Base-by-base conservation (phyloP, 1,140 invertebrate genomes). In the Sipha flava region DNA sequence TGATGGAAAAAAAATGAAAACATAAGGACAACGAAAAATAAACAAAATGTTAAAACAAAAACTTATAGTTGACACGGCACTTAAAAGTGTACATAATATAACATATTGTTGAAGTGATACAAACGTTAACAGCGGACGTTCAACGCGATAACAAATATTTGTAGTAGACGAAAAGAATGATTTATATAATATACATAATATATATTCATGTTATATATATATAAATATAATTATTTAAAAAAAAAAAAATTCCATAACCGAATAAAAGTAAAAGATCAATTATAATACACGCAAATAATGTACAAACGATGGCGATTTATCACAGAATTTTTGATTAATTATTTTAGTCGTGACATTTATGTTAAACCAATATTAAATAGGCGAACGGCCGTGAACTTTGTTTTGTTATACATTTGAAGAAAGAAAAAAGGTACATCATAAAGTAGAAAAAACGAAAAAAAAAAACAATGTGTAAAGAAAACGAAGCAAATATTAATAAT, bases 281-380 rank as follows among this genome's bases (percentile, higher is more conserved):
- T 70, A 72, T 34, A 21, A 37, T 77, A 77, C 73, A 77, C 21
- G 34, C 26, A 77, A 77, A 77, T 77, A 52, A 73, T 77, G 34
- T 54, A 59, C 73, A 77, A 59, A n/a, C n/a, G 52, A 72, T 52
- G 40, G 47, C 49, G 9, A 59, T 57, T 77, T 77, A 77, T 77
- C 73, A 77, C 73, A 77, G 73, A 57, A 77, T 57, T 52, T 77
- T 77, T 77, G 73, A 77, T 77, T 77, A 77, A 77, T 77, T 77
- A 40, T 77, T 40, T 57, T 59, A 57, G 31, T 77, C 52, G 34
- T 77, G 73, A 77, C 52, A 59, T 59, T 77, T 37, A 52, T 37
- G 45, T 73, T 43, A 34, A 54, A 73, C 70, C 70, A 16, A 57
- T 77, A 59, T 34, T 14, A 75, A 29, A 49, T 29, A 52, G 43